Evolutionary conservation across 2,113 vertebrate genomes (phyloP), one percentile per base, ranked within the genome.

Genomic region (Festucalex cinctus): DNA sequence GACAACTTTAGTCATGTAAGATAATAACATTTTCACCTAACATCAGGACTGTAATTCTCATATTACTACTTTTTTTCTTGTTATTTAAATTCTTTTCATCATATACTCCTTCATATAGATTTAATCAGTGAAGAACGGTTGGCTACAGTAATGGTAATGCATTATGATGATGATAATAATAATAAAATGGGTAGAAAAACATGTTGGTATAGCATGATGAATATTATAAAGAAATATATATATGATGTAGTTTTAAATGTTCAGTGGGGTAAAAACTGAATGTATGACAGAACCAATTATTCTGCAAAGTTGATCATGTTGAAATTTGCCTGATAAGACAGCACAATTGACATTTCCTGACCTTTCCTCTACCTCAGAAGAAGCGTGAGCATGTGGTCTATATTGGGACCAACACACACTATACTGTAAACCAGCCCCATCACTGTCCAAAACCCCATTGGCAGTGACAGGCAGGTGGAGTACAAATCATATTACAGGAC

Each of bases 401-500:
- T 70, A 70, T 82, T 65, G 63, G 63, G 46, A 76, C 69, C 85
- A 86, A 83, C 85, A 86, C 85, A 90, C 83, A 57, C 26, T 32
- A 14, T 28, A 28, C 26, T 57, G 54, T 57, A 76, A 89, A 84
- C 83, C 83, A 88, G 78, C 58, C 81, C 69, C 8, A 70, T 90
- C 80, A 83, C 71, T 82, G 83, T 87, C 86, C 79, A 58, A 68
- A 76, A 77, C 77, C 76, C 56, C 68, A 88, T 70, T 69, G 78
- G 68, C 48, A 24, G 2, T 73, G 88, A 84, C 81, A 83, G 62
- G 70, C 85, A 89, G 82, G 81, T 86, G 81, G 74, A 88, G 72
- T 75, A 75, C 76, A 84, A 85, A 86, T 88, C 75, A 69, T 79
- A 87, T 90, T 84, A 89, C 64, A 85, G 68, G 46, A 74, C 79